Evolutionary conservation across 2,797 vertebrate genomes (phyloP).

Genomic region (Enteromius radiatus): DNA sequence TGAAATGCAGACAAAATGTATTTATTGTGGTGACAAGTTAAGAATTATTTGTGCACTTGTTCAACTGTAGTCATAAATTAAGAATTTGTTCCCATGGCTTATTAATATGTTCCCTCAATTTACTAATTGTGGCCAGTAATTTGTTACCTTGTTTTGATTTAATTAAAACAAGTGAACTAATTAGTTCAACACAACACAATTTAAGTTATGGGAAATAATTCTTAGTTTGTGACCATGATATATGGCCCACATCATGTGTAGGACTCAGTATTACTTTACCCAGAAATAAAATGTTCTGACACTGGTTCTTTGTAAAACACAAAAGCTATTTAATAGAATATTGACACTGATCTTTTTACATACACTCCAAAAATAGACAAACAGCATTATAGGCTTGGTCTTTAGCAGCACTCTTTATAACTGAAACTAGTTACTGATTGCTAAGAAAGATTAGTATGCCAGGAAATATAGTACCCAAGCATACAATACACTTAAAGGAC

Average conservation of each 20-base stretch:
- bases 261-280: neutral
- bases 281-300: neutral
- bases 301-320: neutral
- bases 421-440: slow-evolving; percentile 76
- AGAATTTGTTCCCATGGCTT: neutral
- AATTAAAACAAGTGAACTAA: neutral
- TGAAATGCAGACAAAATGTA: neutral
- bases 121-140: neutral
- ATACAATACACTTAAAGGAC: neutral
- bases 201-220: neutral
- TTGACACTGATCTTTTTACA: neutral
- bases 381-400: neutral
- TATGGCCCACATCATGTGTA: neutral
- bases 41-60: neutral
- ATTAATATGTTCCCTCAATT: neutral
- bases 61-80: neutral
- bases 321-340: neutral
- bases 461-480: neutral
- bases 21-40: neutral
- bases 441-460: slow-evolving; percentile 43
- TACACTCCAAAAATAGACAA: neutral
- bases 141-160: neutral
- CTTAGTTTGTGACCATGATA: neutral
- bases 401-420: slow-evolving; percentile 12
- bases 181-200: neutral